Base-by-base conservation (phyloP, 2,797 vertebrate genomes). In the Argya squamiceps region DNA sequence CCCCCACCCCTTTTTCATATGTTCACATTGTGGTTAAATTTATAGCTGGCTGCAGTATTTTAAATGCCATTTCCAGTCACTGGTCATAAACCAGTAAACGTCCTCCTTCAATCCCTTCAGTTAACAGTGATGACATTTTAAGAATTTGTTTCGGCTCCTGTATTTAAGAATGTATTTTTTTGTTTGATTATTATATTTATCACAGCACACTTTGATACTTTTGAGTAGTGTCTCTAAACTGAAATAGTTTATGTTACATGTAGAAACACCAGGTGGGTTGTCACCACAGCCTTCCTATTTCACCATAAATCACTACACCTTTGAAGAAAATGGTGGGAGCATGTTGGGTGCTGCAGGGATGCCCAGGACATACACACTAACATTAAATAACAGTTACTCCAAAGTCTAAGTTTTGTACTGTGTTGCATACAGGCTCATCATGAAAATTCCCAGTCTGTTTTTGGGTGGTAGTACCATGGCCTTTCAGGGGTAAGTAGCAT, bases 351-450 rank as follows among this genome's bases (percentile, higher is more conserved):
- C 15, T 70, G 56, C 26, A 14, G 60, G n/a, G 36, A 9, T 6
- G 15, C 21, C 18, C 14, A 37, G 62, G 9, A 43, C 14, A 49
- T 2, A 12, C 50, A 15, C 11, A 34, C 15, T 12, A 41, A 24
- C 30, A 39, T 8, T 81, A 69, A 37, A 12, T 9, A 46, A 15
- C 29, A 39, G 13, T 82, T 65, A 30, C 34, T 37, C 13, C 34
- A 0, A 60, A 60, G 27, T 17, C 41, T 16, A 2, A n/a, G 12
- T 19, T 92, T 63, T 68, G 53, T 26, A 18, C 10, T 36, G 17
- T 36, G 14, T 26, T 0, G 0, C 34, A 21, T 17, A 37, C 4
- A n/a, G 30, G 7, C 30, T 62, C 36, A 68, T n/a, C 15, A 26
- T 85, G 50, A 63, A 83, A 83, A 83, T 49, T 63, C 20, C 12